phyloP scores from a whole-genome alignment of 2,113 vertebrate species.

The Neolamprologus kungweensis region DNA sequence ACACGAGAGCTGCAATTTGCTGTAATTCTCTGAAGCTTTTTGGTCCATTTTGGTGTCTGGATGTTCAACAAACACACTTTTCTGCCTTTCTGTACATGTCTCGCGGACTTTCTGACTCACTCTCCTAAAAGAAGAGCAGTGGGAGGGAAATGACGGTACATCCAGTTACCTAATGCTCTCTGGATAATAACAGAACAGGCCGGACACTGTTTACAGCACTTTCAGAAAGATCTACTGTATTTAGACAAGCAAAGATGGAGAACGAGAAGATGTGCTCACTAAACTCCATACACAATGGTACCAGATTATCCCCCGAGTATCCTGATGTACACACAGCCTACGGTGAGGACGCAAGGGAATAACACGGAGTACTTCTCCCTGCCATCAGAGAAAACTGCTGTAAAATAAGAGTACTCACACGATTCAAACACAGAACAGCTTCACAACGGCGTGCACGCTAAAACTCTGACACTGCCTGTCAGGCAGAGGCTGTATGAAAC shows the following conservation, averaged over 20 bases:
- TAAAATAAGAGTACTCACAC: not conserved
- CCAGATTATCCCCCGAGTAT: not conserved
- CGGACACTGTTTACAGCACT: not conserved
- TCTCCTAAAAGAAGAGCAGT: constrained; percentile 41
- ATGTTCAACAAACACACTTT: not conserved
- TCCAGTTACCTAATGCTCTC: constrained; percentile 40
- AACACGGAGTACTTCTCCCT: not conserved
- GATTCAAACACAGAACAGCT: not conserved
- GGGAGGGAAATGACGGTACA: constrained; percentile 42
- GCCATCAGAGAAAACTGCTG: not conserved
- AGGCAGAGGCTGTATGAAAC: not conserved
- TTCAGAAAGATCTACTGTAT: not conserved
- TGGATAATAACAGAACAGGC: constrained; percentile 2
- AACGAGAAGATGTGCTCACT: not conserved
- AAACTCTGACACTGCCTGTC: not conserved
- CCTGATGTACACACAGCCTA: not conserved
- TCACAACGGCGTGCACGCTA: not conserved
- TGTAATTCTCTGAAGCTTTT: not conserved
- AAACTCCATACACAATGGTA: not conserved
- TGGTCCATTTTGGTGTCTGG: not conserved
- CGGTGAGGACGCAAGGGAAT: not conserved
- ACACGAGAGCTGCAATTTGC: not conserved
- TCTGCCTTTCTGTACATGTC: not conserved
- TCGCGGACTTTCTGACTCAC: constrained; percentile 42
- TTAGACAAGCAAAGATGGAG: not conserved